Percentiles rank a stretch among this genome's conserved stretches.
These are phyloP conservation scores for Brotula barbata DNA, from an alignment of 2,797 vertebrate genomes.

Conservation along the genomic window DNA sequence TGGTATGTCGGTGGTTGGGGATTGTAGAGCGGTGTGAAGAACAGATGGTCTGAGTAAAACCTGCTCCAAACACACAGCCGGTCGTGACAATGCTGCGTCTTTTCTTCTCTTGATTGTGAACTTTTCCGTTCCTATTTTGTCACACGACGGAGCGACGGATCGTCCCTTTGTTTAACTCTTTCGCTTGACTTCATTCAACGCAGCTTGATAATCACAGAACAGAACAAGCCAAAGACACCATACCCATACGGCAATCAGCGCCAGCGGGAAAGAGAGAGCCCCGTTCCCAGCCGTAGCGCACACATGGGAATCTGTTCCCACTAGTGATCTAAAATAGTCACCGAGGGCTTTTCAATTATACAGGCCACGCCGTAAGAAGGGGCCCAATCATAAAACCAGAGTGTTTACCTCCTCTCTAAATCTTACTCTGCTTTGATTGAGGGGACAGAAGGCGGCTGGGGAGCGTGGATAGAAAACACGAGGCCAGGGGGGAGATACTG, in stretches of 20 bases:
- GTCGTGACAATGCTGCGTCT: slow-evolving; percentile 34
- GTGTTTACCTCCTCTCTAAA: slow-evolving; percentile 78
- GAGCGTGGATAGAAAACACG: slow-evolving; percentile 46
- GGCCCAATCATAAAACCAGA: slow-evolving; percentile 80
- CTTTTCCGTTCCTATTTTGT: slow-evolving; percentile 14
- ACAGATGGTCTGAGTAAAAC: slow-evolving; percentile 69
- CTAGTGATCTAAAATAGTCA: slow-evolving; percentile 78
- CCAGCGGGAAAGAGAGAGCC: slow-evolving; percentile 49
- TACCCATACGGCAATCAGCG: slow-evolving; percentile 46
- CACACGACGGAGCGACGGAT: slow-evolving; percentile 7
- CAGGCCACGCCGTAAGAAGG: slow-evolving; percentile 74
- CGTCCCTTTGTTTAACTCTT: slow-evolving; percentile 30
- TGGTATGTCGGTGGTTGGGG: slow-evolving; percentile 67
- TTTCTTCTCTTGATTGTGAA: slow-evolving; percentile 32
- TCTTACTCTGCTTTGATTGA: slow-evolving; percentile 74
- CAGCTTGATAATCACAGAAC: slow-evolving; percentile 36
- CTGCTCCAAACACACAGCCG: slow-evolving; percentile 48
- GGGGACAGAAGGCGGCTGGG: slow-evolving; percentile 63
- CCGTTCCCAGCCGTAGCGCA: slow-evolving; percentile 65
- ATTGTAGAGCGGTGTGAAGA: slow-evolving; percentile 67
- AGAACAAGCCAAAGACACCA: slow-evolving; percentile 31
- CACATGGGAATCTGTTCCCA: slow-evolving; percentile 74
- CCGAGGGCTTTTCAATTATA: slow-evolving; percentile 80
- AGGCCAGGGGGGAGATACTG: slow-evolving; percentile 24
- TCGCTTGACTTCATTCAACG: slow-evolving; percentile 33